Evolutionary conservation across 1,140 invertebrate species (phyloP), one percentile per base, ranked within the genome.

Genomic region (Protaetia brevitarsis): DNA sequence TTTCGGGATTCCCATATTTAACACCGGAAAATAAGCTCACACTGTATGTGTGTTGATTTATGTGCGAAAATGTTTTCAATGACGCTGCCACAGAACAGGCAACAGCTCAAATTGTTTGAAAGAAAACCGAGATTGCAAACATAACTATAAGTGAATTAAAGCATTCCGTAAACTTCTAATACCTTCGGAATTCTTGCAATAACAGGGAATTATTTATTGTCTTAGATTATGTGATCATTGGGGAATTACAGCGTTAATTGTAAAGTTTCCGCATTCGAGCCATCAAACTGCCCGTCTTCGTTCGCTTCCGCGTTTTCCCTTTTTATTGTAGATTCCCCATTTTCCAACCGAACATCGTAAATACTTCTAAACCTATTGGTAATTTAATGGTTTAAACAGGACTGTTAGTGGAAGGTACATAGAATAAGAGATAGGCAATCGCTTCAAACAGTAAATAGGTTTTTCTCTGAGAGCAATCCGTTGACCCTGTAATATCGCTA

Each of bases 161-260:
- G 26, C 41, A 51, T 51, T 51, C 41, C 41, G 41, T 23, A 8
- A 51, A 51, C 41, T 23, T 51, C 41, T 51, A 51, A 51, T 51
- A 51, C 19, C 41, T 16, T 51, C 41, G 41, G 41, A 51, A 51
- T 51, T 51, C 41, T 10, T 23, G 41, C 41, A 51, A 51, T 51
- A 51, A 51, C 41, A 6, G 41, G 4, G 41, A 51, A 51, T 51
- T 51, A 51, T 51, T 51, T 51, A 51, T 51, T 51, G 41, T 51
- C 41, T 23, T 23, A 19, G 41, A 51, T 51, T 51, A 51, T 51
- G 41, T 51, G 41, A 51, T 51, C 41, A 19, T 21, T 51, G 19
- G 19, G 19, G 41, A 51, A 51, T 51, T 51, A 51, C 41, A 19
- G 41, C 41, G 19, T 8, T 51, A 51, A 51, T 51, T 51, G 41